A percentile compares a stretch with the other conserved stretches of the same genome.
These are phyloP conservation scores for Chirona hameri DNA, from an alignment of 2,888 invertebrate species.

Conservation along the genomic window DNA sequence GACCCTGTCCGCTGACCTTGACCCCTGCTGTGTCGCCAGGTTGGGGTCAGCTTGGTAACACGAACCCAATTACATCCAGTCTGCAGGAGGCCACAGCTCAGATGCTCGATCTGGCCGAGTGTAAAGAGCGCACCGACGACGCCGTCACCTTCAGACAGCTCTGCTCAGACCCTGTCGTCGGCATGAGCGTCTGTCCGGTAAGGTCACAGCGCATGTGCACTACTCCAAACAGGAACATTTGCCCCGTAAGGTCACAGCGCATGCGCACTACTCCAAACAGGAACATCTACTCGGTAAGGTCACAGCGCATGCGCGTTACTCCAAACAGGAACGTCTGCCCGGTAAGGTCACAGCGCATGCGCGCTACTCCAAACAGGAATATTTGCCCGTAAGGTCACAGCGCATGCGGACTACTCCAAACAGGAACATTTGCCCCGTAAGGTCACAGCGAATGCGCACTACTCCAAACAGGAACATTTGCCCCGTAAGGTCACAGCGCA, in stretches of 20 bases:
- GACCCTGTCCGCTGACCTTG: not conserved
- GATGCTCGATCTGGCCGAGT: not conserved
- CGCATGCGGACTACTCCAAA: too few species aligned
- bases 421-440: too few species aligned
- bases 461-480: not conserved
- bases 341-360: too few species aligned
- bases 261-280: not conserved
- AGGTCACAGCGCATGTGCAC: not conserved
- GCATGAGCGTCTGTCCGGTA: constrained; percentile 27
- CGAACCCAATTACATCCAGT: not conserved
- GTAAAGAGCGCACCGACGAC: not conserved
- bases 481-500: not conserved
- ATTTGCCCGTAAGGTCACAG: not conserved
- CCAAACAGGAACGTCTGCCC: too few species aligned
- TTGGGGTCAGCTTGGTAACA: not conserved
- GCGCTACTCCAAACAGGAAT: too few species aligned
- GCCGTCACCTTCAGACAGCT: not conserved
- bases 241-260: too few species aligned
- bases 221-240: too few species aligned
- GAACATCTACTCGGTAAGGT: constrained; percentile 6
- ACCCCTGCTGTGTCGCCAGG: not conserved
- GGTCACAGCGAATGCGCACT: too few species aligned
- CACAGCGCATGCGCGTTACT: too few species aligned
- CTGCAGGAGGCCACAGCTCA: constrained; percentile 14
- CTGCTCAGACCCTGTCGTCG: constrained; percentile 1